These are phyloP conservation scores for Eretmochelys imbricata DNA, from an alignment of 2,113 vertebrate genomes.

Conservation along the genomic window DNA sequence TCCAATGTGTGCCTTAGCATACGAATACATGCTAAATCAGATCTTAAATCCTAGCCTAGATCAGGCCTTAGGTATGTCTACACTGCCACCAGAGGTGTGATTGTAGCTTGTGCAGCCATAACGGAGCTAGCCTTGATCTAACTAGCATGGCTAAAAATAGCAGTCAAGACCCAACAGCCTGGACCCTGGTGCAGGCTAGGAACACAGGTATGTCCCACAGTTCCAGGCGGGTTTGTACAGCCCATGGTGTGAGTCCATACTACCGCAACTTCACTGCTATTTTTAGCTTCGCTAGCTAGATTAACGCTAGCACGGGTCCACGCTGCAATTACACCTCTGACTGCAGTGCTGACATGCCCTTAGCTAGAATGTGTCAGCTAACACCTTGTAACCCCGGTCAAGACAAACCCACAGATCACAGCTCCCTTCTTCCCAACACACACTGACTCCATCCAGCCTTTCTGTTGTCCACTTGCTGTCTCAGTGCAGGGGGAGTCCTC, in stretches of 20 bases:
- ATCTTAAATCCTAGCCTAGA: accelerated
- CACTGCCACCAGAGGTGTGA: no score
- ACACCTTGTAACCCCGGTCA: neutral
- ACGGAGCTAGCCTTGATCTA: neutral
- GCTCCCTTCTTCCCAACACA: neutral
- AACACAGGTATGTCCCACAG: neutral
- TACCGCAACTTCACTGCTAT: neutral
- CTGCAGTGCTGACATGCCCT: neutral
- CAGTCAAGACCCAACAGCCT: neutral
- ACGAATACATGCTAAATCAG: neutral
- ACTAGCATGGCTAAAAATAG: neutral
- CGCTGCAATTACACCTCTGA: neutral
- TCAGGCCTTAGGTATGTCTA: neutral
- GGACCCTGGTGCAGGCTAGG: neutral
- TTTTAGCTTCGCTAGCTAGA: neutral
- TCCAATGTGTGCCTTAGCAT: neutral
- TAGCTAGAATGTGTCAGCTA: neutral
- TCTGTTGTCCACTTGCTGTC: neutral
- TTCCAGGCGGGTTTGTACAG: neutral
- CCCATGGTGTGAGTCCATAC: neutral
- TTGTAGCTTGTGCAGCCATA: neutral
- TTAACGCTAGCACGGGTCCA: neutral
- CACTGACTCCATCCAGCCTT: accelerated
- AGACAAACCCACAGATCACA: accelerated
- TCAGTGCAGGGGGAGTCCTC: accelerated